Conservation (phyloP, 2,113 vertebrate species). For the Ptilonorhynchus violaceus region DNA sequence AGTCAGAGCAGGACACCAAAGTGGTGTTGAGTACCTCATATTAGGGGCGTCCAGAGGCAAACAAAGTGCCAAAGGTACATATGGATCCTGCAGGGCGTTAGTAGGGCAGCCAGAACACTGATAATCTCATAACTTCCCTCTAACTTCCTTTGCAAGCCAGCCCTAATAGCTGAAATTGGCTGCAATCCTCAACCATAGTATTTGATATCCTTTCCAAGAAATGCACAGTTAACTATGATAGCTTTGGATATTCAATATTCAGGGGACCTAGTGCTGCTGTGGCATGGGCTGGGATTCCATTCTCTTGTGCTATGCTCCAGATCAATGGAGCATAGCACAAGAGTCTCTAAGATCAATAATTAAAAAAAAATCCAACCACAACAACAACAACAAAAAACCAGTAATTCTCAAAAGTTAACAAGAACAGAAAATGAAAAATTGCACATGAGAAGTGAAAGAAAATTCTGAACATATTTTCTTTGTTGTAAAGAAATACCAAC, state of each 20-base stretch:
- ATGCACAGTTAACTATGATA: not conserved
- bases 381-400: not conserved
- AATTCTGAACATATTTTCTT: not conserved
- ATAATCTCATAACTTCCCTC: not conserved
- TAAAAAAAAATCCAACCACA: not conserved
- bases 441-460: not conserved
- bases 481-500: not conserved
- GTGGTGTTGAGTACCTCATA: not conserved
- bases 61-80: not conserved
- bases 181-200: not conserved
- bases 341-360: not conserved
- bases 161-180: not conserved
- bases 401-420: not conserved
- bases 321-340: not conserved
- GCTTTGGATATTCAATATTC: not conserved
- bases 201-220: not conserved
- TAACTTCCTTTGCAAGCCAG: not conserved
- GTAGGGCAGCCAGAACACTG: not conserved
- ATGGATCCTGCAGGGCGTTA: not conserved
- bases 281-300: not conserved
- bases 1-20: not conserved
- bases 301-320: not conserved
- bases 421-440: not conserved
- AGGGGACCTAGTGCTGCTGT: not conserved
- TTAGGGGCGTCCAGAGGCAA: not conserved